Evolutionary conservation across 1,140 invertebrate species (phyloP).

Genomic region (Agrypnia vestita): DNA sequence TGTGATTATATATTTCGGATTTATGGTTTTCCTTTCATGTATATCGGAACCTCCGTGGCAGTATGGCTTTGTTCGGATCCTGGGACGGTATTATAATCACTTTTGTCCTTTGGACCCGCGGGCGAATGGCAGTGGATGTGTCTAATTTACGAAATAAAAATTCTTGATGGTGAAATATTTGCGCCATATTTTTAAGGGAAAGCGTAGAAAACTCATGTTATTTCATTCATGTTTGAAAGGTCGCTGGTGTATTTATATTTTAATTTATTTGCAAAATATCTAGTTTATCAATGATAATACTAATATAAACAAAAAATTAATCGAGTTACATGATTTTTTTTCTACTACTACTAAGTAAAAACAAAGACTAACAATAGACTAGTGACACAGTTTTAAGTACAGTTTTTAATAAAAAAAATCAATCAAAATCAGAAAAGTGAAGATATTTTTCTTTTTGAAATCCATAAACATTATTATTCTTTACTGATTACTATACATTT

Average conservation of each 20-base stretch:
- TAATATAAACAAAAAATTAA: no score
- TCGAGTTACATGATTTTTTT: no score
- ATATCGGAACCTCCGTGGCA: conserved; percentile 25
- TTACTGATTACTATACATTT: background rate
- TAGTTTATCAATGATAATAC: no score
- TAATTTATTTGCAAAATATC: no score
- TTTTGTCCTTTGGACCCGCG: conserved; percentile 25
- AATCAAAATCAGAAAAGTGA: no score
- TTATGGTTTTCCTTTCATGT: conserved; percentile 58
- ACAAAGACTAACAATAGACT: no score
- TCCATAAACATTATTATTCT: background rate
- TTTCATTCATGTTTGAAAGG: background rate
- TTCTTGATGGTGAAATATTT: background rate
- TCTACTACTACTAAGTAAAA: no score
- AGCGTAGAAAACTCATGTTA: background rate
- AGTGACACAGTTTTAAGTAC: no score
- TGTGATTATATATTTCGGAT: conserved; percentile 45
- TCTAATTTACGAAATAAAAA: conserved; percentile 2
- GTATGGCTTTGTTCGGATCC: conserved; percentile 44
- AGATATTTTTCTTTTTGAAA: no score
- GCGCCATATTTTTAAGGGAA: background rate
- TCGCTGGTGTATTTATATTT: no score
- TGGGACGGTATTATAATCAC: conserved; percentile 35
- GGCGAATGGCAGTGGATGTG: background rate
- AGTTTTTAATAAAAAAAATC: no score